Conservation (phyloP, 2,888 invertebrate species). For the Branchipolynoe longqiensis region DNA sequence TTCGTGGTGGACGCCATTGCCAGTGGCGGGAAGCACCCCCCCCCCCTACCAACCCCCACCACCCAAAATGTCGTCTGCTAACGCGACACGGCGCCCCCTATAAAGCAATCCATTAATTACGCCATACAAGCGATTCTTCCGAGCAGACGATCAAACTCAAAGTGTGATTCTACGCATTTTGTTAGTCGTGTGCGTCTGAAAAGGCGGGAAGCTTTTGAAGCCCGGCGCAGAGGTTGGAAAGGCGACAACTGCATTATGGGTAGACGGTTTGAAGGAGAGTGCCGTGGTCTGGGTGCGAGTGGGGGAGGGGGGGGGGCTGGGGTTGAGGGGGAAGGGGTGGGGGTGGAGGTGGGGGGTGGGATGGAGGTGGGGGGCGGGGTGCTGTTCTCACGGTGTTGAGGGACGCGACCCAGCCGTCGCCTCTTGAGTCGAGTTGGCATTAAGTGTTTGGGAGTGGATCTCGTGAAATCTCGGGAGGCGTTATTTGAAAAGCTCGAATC, state of each 20-base stretch:
- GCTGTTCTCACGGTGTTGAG: neutral
- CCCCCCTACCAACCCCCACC: too few relatives aligned
- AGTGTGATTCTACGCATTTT: conserved; percentile 53
- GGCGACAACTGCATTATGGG: conserved; percentile 5
- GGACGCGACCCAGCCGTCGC: conserved; percentile 4
- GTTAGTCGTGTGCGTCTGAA: conserved; percentile 54
- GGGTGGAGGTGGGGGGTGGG: too few relatives aligned
- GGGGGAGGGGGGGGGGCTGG: neutral
- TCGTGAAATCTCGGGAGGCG: conserved; percentile 48
- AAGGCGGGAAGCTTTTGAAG: conserved; percentile 51
- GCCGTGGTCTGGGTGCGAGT: too few relatives aligned
- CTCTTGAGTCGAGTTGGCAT: conserved; percentile 43
- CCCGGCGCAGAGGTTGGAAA: neutral
- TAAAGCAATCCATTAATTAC: conserved; percentile 41
- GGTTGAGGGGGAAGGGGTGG: neutral
- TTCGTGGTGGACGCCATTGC: neutral
- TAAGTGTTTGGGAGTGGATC: conserved; percentile 47
- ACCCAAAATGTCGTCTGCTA: conserved; percentile 49
- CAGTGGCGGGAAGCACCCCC: conserved; percentile 18
- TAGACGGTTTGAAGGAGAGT: too few relatives aligned
- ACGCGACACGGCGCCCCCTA: neutral
- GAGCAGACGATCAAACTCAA: conserved; percentile 30
- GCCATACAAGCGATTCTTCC: conserved; percentile 31
- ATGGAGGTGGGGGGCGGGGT: neutral
- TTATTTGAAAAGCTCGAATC: conserved; percentile 21